A percentile compares a stretch with the other conserved stretches of the same genome.
Conservation (phyloP, 1,140 invertebrate species). For the Cyrtorhinus lividipennis region DNA sequence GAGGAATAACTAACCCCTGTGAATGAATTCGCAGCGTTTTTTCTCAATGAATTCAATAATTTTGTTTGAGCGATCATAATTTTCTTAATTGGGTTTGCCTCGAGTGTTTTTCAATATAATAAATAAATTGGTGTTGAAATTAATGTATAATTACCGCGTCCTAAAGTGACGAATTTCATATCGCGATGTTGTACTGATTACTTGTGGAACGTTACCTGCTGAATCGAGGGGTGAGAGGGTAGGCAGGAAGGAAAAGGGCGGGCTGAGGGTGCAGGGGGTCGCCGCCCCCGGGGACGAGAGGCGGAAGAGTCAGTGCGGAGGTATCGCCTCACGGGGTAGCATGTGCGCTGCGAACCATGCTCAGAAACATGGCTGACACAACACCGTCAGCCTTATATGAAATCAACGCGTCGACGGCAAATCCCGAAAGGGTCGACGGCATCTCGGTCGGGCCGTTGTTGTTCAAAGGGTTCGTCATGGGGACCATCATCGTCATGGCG, state of each 20-base stretch:
- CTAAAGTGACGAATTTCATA: too few species aligned
- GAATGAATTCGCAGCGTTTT: too few species aligned
- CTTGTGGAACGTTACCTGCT: too few species aligned
- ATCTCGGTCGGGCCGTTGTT: constrained; percentile 32
- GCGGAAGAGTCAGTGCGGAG: constrained; percentile 1
- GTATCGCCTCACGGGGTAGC: constrained; percentile 10
- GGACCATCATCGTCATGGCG: constrained; percentile 69
- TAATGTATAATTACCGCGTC: too few species aligned
- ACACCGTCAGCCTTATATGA: constrained; percentile 14
- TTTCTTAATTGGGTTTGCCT: too few species aligned
- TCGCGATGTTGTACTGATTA: too few species aligned
- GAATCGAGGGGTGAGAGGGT: background rate
- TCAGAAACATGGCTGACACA: constrained; percentile 15
- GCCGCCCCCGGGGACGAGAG: background rate
- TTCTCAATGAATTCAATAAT: too few species aligned
- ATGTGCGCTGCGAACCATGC: constrained; percentile 8
- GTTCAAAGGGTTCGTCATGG: constrained; percentile 51
- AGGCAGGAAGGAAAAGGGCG: background rate
- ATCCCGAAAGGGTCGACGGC: constrained; percentile 10
- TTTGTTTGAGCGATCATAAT: too few species aligned
- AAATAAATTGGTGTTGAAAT: too few species aligned
- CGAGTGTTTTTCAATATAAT: too few species aligned
- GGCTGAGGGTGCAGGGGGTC: background rate
- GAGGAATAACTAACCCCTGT: too few species aligned
- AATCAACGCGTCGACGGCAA: background rate